These are phyloP conservation scores for Lycodopsis pacificus DNA, from an alignment of 2,797 vertebrate genomes.

Conservation along the genomic window DNA sequence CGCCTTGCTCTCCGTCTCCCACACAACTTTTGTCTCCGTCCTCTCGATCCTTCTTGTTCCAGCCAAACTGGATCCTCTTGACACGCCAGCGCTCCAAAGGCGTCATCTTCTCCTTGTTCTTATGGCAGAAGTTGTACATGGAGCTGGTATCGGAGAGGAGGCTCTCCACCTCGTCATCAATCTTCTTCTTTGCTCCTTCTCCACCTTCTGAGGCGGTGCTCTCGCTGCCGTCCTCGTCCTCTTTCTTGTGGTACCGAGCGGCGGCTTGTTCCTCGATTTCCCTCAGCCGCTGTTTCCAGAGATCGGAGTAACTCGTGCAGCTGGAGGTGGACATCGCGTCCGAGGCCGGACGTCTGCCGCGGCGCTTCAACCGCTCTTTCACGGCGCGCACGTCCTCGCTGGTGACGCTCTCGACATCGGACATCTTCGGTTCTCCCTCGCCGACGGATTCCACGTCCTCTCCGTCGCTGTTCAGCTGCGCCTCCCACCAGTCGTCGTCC, in stretches of 20 bases:
- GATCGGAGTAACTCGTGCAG: constrained; percentile 87
- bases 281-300: constrained; percentile 91
- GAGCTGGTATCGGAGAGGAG: constrained; percentile 91
- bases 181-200: constrained; percentile 57
- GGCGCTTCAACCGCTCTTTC: constrained; percentile 82
- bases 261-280: constrained; percentile 92
- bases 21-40: constrained; percentile 78
- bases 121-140: constrained; percentile 95
- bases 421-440: constrained; percentile 37
- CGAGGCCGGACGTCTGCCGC: constrained; percentile 66
- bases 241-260: constrained; percentile 75
- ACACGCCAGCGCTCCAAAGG: constrained; percentile 95
- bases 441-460: constrained; percentile 68
- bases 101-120: constrained; percentile 92
- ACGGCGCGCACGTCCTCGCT: constrained; percentile 87
- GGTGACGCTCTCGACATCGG: constrained; percentile 87
- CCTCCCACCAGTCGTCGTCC: constrained; percentile 83
- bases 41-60: constrained; percentile 92
- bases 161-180: constrained; percentile 87
- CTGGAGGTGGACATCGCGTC: constrained; percentile 85
- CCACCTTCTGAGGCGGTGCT: constrained; percentile 45
- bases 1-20: constrained; percentile 38
- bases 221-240: constrained; percentile 59
- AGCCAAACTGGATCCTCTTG: constrained; percentile 97
- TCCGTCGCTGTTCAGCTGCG: constrained; percentile 79